Percentiles rank a stretch among this genome's conserved stretches.
phyloP scores from a whole-genome alignment of 2,113 vertebrate genomes.

The Herpetotheres cachinnans region DNA sequence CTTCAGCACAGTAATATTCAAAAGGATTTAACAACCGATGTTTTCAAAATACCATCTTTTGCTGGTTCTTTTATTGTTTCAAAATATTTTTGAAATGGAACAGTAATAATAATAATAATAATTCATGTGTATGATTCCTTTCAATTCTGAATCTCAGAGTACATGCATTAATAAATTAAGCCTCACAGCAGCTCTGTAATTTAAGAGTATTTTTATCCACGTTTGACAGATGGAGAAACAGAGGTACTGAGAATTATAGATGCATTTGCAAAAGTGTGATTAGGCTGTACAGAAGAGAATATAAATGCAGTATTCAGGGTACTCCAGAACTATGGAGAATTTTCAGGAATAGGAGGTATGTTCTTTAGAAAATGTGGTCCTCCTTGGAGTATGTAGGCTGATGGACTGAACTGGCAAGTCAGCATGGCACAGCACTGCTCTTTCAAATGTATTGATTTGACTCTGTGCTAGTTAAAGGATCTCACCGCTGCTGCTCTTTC shows the following conservation, averaged over 20 bases:
- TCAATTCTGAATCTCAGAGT: neutral
- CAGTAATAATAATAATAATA: constrained; percentile 11
- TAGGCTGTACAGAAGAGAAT: neutral
- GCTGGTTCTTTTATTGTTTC: neutral
- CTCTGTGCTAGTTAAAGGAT: neutral
- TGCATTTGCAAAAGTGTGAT: constrained; percentile 9
- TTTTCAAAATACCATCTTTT: constrained; percentile 17
- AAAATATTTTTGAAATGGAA: constrained; percentile 32
- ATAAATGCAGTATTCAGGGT: neutral
- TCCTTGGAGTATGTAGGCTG: neutral
- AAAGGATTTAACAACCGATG: neutral
- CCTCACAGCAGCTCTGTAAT: neutral
- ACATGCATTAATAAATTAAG: constrained; percentile 36
- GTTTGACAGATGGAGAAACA: constrained; percentile 20
- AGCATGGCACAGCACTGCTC: neutral
- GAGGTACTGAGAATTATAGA: neutral
- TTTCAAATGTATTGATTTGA: neutral
- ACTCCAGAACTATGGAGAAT: neutral
- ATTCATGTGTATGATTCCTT: neutral
- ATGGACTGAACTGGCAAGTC: neutral
- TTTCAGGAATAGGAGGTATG: neutral
- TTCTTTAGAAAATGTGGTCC: neutral
- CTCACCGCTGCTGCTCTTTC: neutral
- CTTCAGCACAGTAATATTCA: neutral
- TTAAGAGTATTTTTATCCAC: constrained; percentile 12